Conservation (phyloP, 1,140 invertebrate genomes). For the Aphis gossypii region DNA sequence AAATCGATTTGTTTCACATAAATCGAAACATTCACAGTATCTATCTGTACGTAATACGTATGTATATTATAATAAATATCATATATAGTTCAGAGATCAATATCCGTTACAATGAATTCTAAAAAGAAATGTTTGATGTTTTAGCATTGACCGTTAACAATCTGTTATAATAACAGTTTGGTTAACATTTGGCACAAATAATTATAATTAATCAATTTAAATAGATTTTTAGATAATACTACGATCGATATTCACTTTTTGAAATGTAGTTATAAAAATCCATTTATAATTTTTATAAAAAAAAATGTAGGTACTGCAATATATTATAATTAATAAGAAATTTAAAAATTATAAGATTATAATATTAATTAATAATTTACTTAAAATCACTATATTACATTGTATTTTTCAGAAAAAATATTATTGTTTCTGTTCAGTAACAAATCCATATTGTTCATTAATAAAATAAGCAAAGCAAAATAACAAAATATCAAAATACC, state of each 20-base stretch:
- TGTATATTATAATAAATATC: neutral
- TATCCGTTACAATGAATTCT: neutral
- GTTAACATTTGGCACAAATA: neutral
- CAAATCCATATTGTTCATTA: neutral
- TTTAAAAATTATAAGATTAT: no score
- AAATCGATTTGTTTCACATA: neutral
- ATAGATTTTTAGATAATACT: neutral
- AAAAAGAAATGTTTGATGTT: neutral
- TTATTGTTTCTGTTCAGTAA: neutral
- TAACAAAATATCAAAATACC: neutral
- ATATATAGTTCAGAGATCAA: neutral
- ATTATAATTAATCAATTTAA: neutral
- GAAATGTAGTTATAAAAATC: no score
- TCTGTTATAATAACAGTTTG: neutral
- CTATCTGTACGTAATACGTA: no score
- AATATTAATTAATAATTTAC: no score
- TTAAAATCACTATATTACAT: no score
- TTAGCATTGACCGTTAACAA: neutral
- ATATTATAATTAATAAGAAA: no score
- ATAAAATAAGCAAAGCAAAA: neutral
- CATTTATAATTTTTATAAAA: no score
- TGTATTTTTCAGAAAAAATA: no score
- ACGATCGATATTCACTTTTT: neutral
- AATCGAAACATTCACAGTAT: neutral
- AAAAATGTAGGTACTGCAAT: no score